Conservation (phyloP, 2,113 vertebrate species). For the Dicerorhinus sumatrensis region DNA sequence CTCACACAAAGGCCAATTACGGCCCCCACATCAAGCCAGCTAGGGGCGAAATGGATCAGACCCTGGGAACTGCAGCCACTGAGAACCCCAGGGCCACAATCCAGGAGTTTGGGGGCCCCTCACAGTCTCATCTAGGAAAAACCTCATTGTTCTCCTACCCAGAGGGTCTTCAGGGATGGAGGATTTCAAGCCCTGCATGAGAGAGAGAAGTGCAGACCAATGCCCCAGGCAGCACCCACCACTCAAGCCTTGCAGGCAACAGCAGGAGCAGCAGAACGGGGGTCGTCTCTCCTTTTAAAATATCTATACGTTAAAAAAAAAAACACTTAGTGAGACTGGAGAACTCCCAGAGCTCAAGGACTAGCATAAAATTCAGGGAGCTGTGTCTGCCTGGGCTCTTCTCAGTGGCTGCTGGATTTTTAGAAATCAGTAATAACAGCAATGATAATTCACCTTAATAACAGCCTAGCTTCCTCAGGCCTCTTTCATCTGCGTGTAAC, state of each 20-base stretch:
- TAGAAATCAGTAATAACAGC: slow-evolving; percentile 78
- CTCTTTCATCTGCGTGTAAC: slow-evolving; percentile 74
- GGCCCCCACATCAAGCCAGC: slow-evolving; percentile 51
- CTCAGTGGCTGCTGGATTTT: slow-evolving; percentile 63
- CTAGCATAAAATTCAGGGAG: not conserved
- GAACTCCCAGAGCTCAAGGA: slow-evolving; percentile 5
- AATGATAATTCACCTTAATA: slow-evolving; percentile 81
- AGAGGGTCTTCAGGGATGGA: not conserved
- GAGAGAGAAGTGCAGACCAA: not conserved
- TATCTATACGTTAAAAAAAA: not conserved
- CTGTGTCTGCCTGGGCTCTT: slow-evolving; percentile 9
- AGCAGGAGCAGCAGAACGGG: not conserved
- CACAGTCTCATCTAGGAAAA: not conserved
- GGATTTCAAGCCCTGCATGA: not conserved
- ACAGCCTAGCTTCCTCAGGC: slow-evolving; percentile 58
- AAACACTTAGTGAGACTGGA: not conserved
- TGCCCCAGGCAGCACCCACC: not conserved
- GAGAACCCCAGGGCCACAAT: not conserved
- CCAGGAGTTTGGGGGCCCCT: not conserved
- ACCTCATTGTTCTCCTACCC: not conserved
- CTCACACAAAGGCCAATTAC: slow-evolving; percentile 64
- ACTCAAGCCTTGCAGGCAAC: not conserved
- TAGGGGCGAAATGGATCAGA: slow-evolving; percentile 29
- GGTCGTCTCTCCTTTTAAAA: not conserved
- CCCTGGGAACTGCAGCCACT: slow-evolving; percentile 2